Percentiles rank a stretch among this genome's conserved stretches.
Evolutionary conservation across 2,113 vertebrate genomes (phyloP).

Genomic region (Vireo altiloquus): DNA sequence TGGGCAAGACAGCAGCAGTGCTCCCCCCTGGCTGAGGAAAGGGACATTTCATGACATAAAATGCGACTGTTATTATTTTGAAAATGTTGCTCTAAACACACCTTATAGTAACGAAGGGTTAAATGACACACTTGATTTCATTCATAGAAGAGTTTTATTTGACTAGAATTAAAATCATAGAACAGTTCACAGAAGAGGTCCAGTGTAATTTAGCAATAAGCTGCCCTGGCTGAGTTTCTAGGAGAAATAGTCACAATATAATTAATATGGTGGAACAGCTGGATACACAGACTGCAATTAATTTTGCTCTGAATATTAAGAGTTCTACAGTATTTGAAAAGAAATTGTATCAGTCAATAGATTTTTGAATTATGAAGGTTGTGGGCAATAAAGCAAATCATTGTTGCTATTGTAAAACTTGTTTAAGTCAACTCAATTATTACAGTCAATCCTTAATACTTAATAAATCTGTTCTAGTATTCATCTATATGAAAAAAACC

Average conservation of each 20-base stretch:
- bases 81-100: neutral
- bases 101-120: conserved; percentile 12
- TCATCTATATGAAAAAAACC: neutral
- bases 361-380: conserved; percentile 71
- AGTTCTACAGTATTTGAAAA: conserved; percentile 70
- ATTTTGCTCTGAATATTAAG: conserved; percentile 73
- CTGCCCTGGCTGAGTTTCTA: conserved; percentile 42
- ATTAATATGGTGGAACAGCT: conserved; percentile 74
- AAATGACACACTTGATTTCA: conserved; percentile 20
- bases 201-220: conserved; percentile 21
- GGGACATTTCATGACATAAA: neutral
- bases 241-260: conserved; percentile 55
- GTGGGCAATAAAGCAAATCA: conserved; percentile 74
- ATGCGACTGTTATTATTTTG: neutral
- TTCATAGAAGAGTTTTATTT: conserved; percentile 9
- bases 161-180: conserved; percentile 23
- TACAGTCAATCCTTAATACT: conserved; percentile 22
- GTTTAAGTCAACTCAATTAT: conserved; percentile 57
- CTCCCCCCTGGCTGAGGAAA: neutral
- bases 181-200: conserved; percentile 38
- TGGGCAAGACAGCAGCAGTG: neutral
- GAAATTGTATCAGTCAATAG: conserved; percentile 68
- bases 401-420: conserved; percentile 66
- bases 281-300: conserved; percentile 70
- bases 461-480: conserved; percentile 36